Base-by-base conservation (phyloP, 1,140 invertebrate genomes). In the Eriosoma lanigerum region DNA sequence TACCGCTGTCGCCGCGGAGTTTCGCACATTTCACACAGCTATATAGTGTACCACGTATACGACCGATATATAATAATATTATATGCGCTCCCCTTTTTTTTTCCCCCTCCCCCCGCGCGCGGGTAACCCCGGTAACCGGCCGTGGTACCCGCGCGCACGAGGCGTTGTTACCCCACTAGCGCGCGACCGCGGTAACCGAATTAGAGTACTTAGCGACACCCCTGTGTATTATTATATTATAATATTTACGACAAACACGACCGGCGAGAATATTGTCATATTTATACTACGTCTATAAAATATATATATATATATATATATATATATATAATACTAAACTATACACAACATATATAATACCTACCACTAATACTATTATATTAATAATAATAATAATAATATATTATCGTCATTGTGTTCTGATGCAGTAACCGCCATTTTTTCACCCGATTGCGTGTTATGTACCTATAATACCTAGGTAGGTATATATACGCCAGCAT, bases 191-290 rank as follows among this genome's bases (percentile, higher is more conserved):
- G 75, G 56, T 76, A 78, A 78, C 75, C 75, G 75, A 78, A 78
- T 78, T 78, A 78, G 75, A 78, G 75, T 78, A 78, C 75, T 78
- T 78, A 78, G 21, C 56, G 75, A 78, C 56, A 60, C 54, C 75
- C 50, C 32, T 26, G 17, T 4, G 3, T 38, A 38, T 38, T 38
- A 38, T 38, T 4, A 38, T 8, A 8, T 38, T 38, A 4, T 38
- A n/a, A n/a, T n/a, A n/a, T n/a, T n/a, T n/a, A n/a, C n/a, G n/a
- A n/a, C n/a, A n/a, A n/a, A n/a, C n/a, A n/a, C n/a, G n/a, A n/a
- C n/a, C n/a, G n/a, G n/a, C n/a, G n/a, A n/a, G n/a, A 4, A 38
- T 38, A 38, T 38, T 38, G 8, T 38, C 8, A 38, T 38, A 38
- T 38, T 38, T 38, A 38, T n/a, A n/a, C n/a, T n/a, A n/a, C n/a